phyloP scores from a whole-genome alignment of 2,888 invertebrate genomes.

The Tetropium fuscum region DNA sequence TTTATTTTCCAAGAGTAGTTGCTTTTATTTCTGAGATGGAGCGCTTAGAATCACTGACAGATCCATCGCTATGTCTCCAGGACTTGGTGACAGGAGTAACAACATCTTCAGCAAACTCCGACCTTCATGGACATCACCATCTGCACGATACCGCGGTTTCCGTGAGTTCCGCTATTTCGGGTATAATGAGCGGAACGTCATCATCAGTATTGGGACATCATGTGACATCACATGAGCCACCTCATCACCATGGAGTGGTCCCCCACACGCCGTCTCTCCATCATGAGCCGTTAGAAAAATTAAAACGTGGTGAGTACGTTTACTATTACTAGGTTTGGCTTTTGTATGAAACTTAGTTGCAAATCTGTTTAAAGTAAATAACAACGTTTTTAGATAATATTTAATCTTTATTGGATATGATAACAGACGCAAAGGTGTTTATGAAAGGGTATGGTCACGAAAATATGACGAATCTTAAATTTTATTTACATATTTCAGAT shows the following conservation, averaged over 20 bases:
- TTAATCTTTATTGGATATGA: constrained; percentile 26
- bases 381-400: constrained; percentile 18
- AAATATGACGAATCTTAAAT: too few species aligned
- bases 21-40: constrained; percentile 63
- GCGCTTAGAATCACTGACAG: constrained; percentile 76
- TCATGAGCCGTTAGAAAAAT: constrained; percentile 81
- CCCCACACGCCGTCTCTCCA: constrained; percentile 72
- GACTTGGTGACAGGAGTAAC: constrained; percentile 76
- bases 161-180: constrained; percentile 71
- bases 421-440: constrained; percentile 24
- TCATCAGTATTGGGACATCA: constrained; percentile 67
- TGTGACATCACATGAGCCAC: constrained; percentile 64
- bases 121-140: constrained; percentile 69
- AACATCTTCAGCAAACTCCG: constrained; percentile 67
- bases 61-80: constrained; percentile 80
- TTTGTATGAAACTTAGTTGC: constrained; percentile 18
- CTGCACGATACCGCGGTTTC: constrained; percentile 72
- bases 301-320: constrained; percentile 79
- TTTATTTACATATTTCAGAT: too few species aligned
- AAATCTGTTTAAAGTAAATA: constrained; percentile 24
- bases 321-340: constrained; percentile 27
- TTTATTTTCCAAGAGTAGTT: background rate
- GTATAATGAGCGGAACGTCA: constrained; percentile 69
- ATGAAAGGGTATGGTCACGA: constrained; percentile 19
- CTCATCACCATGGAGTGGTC: constrained; percentile 72